Percentiles rank a stretch among this genome's conserved stretches.
Conservation (phyloP, 1,140 invertebrate species). For the Leptinotarsa defecta region DNA sequence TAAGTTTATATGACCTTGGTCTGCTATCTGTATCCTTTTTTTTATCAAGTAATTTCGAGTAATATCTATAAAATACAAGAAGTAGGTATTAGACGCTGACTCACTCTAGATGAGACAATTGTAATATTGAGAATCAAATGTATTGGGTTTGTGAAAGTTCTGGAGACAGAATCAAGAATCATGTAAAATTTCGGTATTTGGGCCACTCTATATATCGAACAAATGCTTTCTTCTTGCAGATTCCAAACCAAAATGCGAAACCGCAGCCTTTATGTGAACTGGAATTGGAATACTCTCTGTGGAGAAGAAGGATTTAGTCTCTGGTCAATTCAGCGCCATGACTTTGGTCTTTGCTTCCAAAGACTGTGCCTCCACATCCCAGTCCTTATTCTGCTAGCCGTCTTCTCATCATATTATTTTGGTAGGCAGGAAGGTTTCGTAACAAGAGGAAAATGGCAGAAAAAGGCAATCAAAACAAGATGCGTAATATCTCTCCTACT, state of each 20-base stretch:
- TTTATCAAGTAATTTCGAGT: no score
- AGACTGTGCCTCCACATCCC: slow-evolving; percentile 75
- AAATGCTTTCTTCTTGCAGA: not conserved
- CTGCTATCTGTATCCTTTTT: no score
- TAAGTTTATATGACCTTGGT: no score
- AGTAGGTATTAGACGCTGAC: no score
- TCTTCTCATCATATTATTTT: slow-evolving; percentile 76
- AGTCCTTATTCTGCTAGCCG: slow-evolving; percentile 63
- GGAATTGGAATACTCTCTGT: slow-evolving; percentile 78
- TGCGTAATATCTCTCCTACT: slow-evolving; percentile 65
- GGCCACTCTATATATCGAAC: no score
- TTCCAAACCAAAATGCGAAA: not conserved
- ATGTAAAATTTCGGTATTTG: no score
- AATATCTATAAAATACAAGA: no score
- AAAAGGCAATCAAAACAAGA: slow-evolving; percentile 66
- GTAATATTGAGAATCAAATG: no score
- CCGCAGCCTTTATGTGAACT: slow-evolving; percentile 43
- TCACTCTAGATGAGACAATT: no score
- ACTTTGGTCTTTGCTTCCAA: slow-evolving; percentile 82
- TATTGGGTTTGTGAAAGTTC: no score
- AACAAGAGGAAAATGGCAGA: slow-evolving; percentile 62
- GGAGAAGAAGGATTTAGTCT: slow-evolving; percentile 67
- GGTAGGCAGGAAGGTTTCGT: slow-evolving; percentile 66
- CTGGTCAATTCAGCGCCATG: slow-evolving; percentile 68
- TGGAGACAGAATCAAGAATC: no score